These are phyloP conservation scores for Hippopotamyrus pictus DNA, from an alignment of 2,797 vertebrate genomes.

Conservation along the genomic window DNA sequence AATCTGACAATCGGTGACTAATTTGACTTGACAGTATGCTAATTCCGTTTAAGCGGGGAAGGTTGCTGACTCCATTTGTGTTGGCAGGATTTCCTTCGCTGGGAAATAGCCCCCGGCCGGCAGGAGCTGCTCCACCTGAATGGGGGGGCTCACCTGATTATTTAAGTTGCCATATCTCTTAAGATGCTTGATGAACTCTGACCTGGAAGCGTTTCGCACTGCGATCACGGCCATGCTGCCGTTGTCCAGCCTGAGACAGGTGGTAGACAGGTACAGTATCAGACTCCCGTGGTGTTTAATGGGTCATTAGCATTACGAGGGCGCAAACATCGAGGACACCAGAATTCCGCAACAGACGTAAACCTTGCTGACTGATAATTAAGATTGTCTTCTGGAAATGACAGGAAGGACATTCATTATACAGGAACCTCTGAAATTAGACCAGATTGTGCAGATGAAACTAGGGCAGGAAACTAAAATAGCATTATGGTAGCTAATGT, in stretches of 20 bases:
- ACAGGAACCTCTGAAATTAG: conserved; percentile 3
- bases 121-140: not conserved
- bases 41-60: conserved; percentile 39
- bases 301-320: not conserved
- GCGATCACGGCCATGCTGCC: conserved; percentile 80
- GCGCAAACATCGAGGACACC: not conserved
- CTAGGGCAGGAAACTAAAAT: not conserved
- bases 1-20: conserved; percentile 41
- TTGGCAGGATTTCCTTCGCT: conserved; percentile 22
- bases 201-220: conserved; percentile 76
- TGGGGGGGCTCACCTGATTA: conserved; percentile 72
- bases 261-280: conserved; percentile 24
- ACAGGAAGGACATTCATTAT: not conserved
- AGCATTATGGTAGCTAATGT: not conserved
- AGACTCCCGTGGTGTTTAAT: not conserved
- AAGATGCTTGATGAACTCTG: conserved; percentile 90
- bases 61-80: conserved; percentile 36
- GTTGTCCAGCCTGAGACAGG: conserved; percentile 73
- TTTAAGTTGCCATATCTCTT: conserved; percentile 74
- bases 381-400: not conserved
- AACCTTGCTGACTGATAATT: not conserved
- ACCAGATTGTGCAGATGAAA: not conserved
- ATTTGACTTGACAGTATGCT: conserved; percentile 42
- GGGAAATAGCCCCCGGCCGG: not conserved
- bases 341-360: not conserved